Conservation (phyloP, 2,888 invertebrate genomes). For the Eilema sororculum region DNA sequence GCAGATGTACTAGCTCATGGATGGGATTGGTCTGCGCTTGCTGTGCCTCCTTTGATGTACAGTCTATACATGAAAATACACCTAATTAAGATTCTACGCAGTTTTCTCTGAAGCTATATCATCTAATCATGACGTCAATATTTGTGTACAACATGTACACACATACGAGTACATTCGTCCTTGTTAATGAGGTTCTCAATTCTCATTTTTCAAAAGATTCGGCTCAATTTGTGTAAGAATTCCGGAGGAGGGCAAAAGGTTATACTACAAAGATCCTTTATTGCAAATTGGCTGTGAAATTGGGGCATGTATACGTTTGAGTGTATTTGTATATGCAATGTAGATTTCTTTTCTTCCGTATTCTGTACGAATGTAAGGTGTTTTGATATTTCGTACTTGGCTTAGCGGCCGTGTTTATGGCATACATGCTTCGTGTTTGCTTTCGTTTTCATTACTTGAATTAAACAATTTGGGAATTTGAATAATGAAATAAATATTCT, state of each 20-base stretch:
- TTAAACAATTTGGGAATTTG: background rate
- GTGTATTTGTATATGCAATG: slow-evolving; percentile 33
- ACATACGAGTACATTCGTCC: background rate
- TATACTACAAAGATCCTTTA: slow-evolving; percentile 49
- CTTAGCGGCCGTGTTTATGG: background rate
- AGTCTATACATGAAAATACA: too few relatives aligned
- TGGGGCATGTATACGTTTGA: slow-evolving; percentile 42
- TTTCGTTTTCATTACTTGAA: background rate
- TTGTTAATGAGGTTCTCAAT: slow-evolving; percentile 35
- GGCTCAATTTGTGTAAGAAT: slow-evolving; percentile 47
- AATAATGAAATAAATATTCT: background rate
- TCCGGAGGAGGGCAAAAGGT: slow-evolving; percentile 35
- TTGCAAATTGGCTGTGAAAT: slow-evolving; percentile 55
- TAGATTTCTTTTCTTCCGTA: slow-evolving; percentile 41
- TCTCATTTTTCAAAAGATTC: slow-evolving; percentile 42
- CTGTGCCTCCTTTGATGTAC: too few relatives aligned
- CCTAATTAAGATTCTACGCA: too few relatives aligned
- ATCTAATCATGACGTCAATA: slow-evolving; percentile 1
- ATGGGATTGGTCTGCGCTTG: too few relatives aligned
- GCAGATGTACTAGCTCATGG: too few relatives aligned
- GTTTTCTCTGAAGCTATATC: background rate
- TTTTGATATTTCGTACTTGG: slow-evolving; percentile 5
- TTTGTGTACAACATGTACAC: background rate
- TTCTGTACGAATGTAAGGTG: slow-evolving; percentile 25
- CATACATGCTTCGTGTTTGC: background rate